Evolutionary conservation across 2,797 vertebrate genomes (phyloP).

Genomic region (Cetoscarus ocellatus): DNA sequence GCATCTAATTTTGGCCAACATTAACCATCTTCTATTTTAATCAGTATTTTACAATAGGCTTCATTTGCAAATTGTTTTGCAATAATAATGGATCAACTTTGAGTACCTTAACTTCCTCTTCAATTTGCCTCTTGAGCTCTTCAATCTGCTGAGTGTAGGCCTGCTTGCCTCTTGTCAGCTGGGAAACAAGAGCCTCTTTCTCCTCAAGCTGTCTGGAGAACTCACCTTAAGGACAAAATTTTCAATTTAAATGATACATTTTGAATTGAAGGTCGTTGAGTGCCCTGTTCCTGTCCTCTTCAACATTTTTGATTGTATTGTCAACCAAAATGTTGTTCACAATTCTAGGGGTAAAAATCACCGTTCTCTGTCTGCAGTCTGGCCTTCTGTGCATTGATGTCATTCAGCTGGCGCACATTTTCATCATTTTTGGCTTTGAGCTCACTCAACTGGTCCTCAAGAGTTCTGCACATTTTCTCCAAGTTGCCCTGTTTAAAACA

Average conservation of each 20-base stretch:
- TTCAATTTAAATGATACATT: neutral
- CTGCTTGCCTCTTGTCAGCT: conserved; percentile 88
- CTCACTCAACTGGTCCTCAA: conserved; percentile 89
- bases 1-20: too few species aligned
- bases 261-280: too few species aligned
- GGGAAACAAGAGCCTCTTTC: neutral
- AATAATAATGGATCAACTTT: neutral
- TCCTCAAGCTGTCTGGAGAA: neutral
- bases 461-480: conserved; percentile 86
- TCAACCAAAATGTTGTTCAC: too few species aligned
- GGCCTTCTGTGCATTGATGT: conserved; percentile 82
- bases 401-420: conserved; percentile 84
- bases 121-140: conserved; percentile 89
- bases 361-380: conserved; percentile 89
- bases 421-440: conserved; percentile 87
- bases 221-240: neutral
- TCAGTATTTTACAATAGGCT: too few species aligned
- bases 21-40: too few species aligned
- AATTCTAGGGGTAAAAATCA: neutral
- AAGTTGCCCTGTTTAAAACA: conserved; percentile 82
- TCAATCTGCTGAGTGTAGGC: conserved; percentile 91
- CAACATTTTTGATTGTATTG: too few species aligned
- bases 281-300: too few species aligned
- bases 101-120: conserved; percentile 66
- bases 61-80: too few species aligned